phyloP scores from a whole-genome alignment of 2,797 vertebrate species.

The Sebastes hopkinsi region DNA sequence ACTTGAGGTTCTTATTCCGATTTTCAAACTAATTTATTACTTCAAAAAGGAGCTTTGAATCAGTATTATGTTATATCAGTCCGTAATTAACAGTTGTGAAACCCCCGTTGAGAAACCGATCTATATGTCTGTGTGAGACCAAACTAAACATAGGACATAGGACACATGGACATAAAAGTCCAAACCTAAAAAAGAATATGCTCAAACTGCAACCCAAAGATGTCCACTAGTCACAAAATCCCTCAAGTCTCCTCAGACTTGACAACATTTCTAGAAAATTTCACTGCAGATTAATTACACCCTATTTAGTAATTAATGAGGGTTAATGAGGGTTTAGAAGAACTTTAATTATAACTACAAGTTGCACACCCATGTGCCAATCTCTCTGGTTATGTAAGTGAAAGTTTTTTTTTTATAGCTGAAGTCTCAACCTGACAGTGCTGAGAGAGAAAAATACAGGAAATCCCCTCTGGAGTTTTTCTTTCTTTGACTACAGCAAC shows the following conservation, averaged over 20 bases:
- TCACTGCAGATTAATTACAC: conserved; percentile 38
- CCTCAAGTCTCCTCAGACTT: not conserved
- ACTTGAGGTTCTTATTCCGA: not conserved
- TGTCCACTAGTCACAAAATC: not conserved
- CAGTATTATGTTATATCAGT: not conserved
- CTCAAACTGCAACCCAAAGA: not conserved
- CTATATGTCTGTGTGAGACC: not conserved
- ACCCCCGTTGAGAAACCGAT: not conserved
- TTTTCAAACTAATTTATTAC: not conserved
- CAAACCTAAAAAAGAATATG: not conserved
- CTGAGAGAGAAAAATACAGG: conserved; percentile 5
- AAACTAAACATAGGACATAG: not conserved
- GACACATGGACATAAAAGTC: not conserved
- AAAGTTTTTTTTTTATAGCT: conserved; percentile 6
- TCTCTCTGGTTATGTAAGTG: conserved; percentile 23
- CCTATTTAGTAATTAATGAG: conserved; percentile 41
- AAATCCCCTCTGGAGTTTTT: conserved; percentile 21
- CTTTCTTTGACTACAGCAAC: conserved; percentile 37
- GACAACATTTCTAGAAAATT: conserved; percentile 5
- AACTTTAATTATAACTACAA: conserved; percentile 30
- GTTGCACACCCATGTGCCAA: conserved; percentile 16
- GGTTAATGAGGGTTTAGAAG: conserved; percentile 39
- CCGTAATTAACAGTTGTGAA: not conserved
- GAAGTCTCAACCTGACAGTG: conserved; percentile 7
- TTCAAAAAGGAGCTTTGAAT: not conserved